Conservation (phyloP, 2,113 vertebrate genomes). For the Astatoreochromis straeleni region DNA sequence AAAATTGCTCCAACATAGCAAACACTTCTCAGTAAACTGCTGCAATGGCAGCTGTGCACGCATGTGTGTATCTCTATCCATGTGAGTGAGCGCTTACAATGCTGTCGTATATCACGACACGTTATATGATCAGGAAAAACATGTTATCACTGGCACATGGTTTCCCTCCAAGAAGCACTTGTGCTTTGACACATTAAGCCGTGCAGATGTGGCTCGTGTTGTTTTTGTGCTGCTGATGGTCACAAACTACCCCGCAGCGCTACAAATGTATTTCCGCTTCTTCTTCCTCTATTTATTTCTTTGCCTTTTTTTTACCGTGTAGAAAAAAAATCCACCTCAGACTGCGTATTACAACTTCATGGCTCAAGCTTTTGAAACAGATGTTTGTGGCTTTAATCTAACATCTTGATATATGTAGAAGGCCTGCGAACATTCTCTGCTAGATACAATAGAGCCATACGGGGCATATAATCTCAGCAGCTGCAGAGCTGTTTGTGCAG, state of each 20-base stretch:
- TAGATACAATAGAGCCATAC: background rate
- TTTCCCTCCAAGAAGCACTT: conserved; percentile 2
- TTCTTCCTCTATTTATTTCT: background rate
- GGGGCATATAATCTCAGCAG: background rate
- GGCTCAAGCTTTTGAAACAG: background rate
- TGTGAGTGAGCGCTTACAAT: background rate
- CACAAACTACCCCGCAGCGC: background rate
- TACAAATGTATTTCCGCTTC: background rate
- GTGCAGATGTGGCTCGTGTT: background rate
- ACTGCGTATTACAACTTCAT: background rate
- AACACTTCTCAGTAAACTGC: background rate
- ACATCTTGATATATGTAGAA: background rate
- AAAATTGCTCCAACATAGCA: background rate
- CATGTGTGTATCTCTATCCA: background rate
- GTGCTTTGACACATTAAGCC: background rate
- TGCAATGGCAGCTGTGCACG: background rate
- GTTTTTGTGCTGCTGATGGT: background rate
- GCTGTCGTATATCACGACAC: conserved; percentile 1
- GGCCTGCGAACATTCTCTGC: background rate
- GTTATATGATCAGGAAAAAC: conserved; percentile 3
- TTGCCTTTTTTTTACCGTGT: background rate
- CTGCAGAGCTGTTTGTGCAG: background rate
- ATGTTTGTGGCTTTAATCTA: background rate
- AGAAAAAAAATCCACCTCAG: background rate
- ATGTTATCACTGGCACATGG: background rate